Percentiles rank a stretch among this genome's conserved stretches.
Conservation (phyloP, 1,140 invertebrate species). For the Bradynema listronoti region DNA sequence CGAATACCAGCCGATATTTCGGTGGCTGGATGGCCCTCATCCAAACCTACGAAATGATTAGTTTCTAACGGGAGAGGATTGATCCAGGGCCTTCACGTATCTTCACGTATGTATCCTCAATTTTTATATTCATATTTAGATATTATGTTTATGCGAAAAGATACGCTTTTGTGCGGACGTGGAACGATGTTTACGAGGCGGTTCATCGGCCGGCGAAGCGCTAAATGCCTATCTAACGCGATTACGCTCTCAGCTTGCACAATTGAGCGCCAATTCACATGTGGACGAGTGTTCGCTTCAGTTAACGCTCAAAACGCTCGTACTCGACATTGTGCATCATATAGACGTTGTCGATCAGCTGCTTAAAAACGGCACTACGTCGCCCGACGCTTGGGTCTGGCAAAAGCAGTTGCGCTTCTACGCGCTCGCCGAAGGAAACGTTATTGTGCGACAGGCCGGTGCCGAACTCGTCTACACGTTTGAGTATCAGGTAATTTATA, state of each 20-base stretch:
- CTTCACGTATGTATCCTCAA: no score
- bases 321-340: constrained; percentile 87
- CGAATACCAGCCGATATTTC: no score
- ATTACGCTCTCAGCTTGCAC: constrained; percentile 64
- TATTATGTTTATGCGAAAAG: constrained; percentile 67
- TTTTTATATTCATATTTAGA: no score
- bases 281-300: constrained; percentile 47
- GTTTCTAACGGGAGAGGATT: no score
- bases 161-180: constrained; percentile 74
- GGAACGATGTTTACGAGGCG: constrained; percentile 67
- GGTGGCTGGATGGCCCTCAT: no score
- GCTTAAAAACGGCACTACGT: constrained; percentile 64
- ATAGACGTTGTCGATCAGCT: constrained; percentile 74
- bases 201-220: constrained; percentile 58
- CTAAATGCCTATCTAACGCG: constrained; percentile 63
- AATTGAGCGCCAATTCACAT: constrained; percentile 65
- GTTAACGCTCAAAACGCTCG: constrained; percentile 65
- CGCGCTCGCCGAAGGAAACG: constrained; percentile 37
- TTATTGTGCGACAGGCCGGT: constrained; percentile 68
- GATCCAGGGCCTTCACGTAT: no score
- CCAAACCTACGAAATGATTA: no score
- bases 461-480: constrained; percentile 89
- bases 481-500: constrained; percentile 77
- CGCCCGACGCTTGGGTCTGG: constrained; percentile 78
- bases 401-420: constrained; percentile 81